These are phyloP conservation scores for Oreochromis grahami DNA, from an alignment of 2,797 vertebrate genomes.

Conservation along the genomic window DNA sequence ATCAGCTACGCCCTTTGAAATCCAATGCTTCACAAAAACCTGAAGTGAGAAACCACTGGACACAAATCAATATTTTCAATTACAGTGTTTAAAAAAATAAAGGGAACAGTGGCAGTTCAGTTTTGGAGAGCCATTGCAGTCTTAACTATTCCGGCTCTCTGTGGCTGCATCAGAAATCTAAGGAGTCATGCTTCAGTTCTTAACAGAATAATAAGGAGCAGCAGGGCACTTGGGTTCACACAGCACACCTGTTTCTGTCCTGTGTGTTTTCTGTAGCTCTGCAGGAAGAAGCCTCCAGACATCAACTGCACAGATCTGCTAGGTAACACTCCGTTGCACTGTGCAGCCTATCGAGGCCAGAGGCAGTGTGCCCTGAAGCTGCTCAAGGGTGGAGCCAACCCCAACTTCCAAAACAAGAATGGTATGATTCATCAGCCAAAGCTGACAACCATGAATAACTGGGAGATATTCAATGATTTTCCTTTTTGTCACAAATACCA, in stretches of 20 bases:
- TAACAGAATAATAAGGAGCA: neutral
- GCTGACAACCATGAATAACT: neutral
- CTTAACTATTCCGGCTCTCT: neutral
- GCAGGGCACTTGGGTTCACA: neutral
- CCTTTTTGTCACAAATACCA: neutral
- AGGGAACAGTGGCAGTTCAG: neutral
- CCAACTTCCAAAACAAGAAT: slow-evolving; percentile 86
- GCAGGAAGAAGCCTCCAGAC: slow-evolving; percentile 84
- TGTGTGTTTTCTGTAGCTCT: slow-evolving; percentile 74
- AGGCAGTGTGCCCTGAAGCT: slow-evolving; percentile 88
- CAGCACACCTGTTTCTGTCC: neutral
- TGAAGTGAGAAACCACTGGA: neutral
- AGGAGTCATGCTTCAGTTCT: neutral
- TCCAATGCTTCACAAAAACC: neutral
- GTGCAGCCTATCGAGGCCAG: slow-evolving; percentile 91
- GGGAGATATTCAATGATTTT: neutral
- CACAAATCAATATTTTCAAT: neutral
- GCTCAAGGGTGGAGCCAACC: slow-evolving; percentile 84
- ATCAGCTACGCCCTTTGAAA: neutral
- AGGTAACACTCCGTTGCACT: slow-evolving; percentile 95
- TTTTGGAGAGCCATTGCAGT: neutral
- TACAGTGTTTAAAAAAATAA: neutral
- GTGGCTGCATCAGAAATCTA: neutral
- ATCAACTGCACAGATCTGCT: slow-evolving; percentile 90
- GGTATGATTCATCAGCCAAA: slow-evolving; percentile 66